A percentile compares a stretch with the other conserved stretches of the same genome.
Conservation (phyloP, 2,797 vertebrate species). For the Pseudochaenichthys georgianus region DNA sequence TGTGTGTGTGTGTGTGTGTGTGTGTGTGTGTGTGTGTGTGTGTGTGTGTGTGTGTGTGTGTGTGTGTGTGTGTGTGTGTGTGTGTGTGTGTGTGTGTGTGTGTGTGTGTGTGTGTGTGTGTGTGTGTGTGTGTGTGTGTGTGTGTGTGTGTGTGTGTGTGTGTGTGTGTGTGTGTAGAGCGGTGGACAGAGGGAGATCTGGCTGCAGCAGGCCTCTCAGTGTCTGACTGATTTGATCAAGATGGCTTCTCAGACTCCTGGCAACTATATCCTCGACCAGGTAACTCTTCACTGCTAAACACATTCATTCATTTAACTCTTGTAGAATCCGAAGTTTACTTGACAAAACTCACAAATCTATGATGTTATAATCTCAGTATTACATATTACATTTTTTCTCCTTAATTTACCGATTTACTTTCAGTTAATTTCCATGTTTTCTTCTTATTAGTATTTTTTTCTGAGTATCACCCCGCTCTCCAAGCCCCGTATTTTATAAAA, state of each 20-base stretch:
- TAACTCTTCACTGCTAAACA: slow-evolving; percentile 52
- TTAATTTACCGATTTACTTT: no score
- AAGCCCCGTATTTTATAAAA: no score
- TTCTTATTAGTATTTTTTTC: no score
- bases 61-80: slow-evolving; percentile 4
- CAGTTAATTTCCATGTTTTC: no score
- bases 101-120: not conserved
- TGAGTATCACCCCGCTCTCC: no score
- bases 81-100: not conserved
- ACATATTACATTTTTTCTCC: no score
- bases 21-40: not conserved
- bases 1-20: no score
- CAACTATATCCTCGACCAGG: slow-evolving; percentile 95
- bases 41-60: slow-evolving; percentile 11
- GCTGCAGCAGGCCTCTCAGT: slow-evolving; percentile 90
- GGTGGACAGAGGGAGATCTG: slow-evolving; percentile 80
- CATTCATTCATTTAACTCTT: not conserved
- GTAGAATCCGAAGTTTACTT: not conserved
- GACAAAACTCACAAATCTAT: no score
- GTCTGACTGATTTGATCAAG: slow-evolving; percentile 91
- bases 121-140: no score
- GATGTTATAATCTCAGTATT: no score
- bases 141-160: not conserved
- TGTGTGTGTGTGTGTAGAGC: slow-evolving; percentile 54
- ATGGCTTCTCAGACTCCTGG: slow-evolving; percentile 86